These are phyloP conservation scores for Emberiza fucata DNA, from an alignment of 2,113 vertebrate genomes.

Conservation along the genomic window DNA sequence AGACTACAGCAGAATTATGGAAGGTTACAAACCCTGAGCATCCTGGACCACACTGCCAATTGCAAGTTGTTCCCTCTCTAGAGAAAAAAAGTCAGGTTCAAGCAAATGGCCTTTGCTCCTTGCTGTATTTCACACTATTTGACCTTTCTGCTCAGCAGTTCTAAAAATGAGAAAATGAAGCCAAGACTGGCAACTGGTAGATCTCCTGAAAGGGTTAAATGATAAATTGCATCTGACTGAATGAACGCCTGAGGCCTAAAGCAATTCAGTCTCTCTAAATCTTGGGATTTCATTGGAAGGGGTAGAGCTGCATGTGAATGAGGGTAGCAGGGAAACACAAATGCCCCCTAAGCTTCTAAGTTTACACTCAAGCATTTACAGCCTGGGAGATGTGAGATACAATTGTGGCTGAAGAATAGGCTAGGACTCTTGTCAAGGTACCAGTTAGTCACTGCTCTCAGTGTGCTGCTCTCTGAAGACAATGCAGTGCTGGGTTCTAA, in stretches of 20 bases:
- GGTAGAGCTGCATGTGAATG: neutral
- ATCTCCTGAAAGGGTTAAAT: slow-evolving; percentile 16
- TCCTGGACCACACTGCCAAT: neutral
- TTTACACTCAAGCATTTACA: neutral
- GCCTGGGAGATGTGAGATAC: neutral
- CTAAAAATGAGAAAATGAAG: neutral
- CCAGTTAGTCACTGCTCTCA: neutral
- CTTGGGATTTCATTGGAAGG: neutral
- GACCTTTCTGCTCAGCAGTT: neutral
- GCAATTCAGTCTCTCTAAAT: neutral
- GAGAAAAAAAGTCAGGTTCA: neutral
- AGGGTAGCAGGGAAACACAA: fast-evolving
- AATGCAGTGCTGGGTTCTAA: neutral
- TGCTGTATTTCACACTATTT: neutral
- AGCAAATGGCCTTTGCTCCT: neutral
- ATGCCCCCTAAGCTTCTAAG: neutral
- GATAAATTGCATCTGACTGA: slow-evolving; percentile 1
- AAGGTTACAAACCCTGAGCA: neutral
- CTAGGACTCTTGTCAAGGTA: neutral
- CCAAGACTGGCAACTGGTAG: neutral
- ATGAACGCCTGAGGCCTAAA: neutral
- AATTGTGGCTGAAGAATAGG: neutral
- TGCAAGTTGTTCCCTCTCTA: neutral
- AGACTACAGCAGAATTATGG: neutral
- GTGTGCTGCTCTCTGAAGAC: neutral